phyloP scores from a whole-genome alignment of 92 coral and sea anemone species.

The Heteractis magnifica region DNA sequence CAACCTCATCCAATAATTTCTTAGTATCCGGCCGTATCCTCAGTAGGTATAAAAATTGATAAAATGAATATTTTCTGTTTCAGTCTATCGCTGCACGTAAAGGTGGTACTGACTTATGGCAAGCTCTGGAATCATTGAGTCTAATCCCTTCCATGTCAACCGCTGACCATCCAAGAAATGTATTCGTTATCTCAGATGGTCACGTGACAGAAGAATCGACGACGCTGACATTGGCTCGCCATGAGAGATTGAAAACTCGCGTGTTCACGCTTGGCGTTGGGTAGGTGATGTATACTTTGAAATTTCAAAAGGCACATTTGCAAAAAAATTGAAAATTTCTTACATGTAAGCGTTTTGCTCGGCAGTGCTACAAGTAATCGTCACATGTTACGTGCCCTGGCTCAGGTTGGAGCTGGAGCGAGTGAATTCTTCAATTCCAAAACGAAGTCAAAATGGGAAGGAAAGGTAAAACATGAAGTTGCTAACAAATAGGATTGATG shows the following conservation, averaged over 20 bases:
- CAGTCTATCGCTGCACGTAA: constrained; percentile 56
- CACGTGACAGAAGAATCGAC: constrained; percentile 91
- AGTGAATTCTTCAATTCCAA: constrained; percentile 85
- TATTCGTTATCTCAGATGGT: constrained; percentile 91
- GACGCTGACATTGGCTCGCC: constrained; percentile 58
- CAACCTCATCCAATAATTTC: no score
- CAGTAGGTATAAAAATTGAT: neutral
- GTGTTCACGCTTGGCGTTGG: constrained; percentile 88
- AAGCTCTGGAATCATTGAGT: constrained; percentile 56
- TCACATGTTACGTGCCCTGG: constrained; percentile 79
- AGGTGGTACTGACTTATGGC: constrained; percentile 93
- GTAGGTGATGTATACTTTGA: constrained; percentile 41
- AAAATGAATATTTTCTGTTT: neutral
- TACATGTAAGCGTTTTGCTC: neutral
- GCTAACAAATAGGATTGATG: no score
- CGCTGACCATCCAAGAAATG: constrained; percentile 82
- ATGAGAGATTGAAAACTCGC: constrained; percentile 52
- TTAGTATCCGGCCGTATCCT: neutral
- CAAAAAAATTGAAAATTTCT: neutral
- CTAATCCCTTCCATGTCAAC: constrained; percentile 64
- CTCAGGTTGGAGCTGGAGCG: constrained; percentile 92
- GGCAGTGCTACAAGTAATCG: constrained; percentile 83
- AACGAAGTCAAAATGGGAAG: constrained; percentile 91
- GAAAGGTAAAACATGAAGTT: constrained; percentile 50
- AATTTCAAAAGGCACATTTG: no score